phyloP scores from a whole-genome alignment of 2,797 vertebrate genomes.

The Brachyalestes nurse region DNA sequence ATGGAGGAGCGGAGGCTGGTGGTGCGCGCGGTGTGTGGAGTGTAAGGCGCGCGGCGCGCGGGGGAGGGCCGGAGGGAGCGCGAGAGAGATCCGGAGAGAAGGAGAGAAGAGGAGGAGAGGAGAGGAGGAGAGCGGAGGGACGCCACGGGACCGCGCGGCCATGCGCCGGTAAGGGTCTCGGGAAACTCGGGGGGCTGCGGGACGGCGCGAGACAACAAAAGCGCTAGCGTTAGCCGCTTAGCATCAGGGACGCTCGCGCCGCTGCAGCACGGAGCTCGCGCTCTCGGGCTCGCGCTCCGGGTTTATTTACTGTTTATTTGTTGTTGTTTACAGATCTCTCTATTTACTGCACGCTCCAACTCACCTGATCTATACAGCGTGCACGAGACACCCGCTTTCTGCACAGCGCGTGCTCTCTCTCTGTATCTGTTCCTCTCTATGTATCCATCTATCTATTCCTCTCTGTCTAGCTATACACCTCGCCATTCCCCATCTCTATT shows the following conservation, averaged over 20 bases:
- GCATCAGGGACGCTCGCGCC: slow-evolving; percentile 42
- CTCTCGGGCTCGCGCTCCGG: not conserved
- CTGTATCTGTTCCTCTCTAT: no score
- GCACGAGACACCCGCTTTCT: no score
- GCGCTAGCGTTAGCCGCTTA: slow-evolving; percentile 69
- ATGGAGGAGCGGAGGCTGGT: slow-evolving; percentile 80
- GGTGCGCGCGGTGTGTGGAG: slow-evolving; percentile 84
- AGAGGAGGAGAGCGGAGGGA: not conserved
- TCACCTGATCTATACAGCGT: no score
- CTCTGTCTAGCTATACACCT: no score
- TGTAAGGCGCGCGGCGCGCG: slow-evolving; percentile 62
- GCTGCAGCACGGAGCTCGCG: not conserved
- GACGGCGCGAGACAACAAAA: slow-evolving; percentile 73
- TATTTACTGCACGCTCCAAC: no score
- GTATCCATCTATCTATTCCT: no score
- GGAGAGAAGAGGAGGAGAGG: not conserved
- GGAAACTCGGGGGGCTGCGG: not conserved
- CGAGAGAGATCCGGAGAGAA: slow-evolving; percentile 52
- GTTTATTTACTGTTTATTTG: no score
- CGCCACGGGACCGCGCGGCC: slow-evolving; percentile 61
- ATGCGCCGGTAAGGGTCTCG: slow-evolving; percentile 74
- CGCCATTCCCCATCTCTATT: no score
- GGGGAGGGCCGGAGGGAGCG: slow-evolving; percentile 58
- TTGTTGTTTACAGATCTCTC: no score
- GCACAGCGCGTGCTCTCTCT: no score